Evolutionary conservation across 2,888 invertebrate genomes (phyloP).

Genomic region (Brachylomia viminalis): DNA sequence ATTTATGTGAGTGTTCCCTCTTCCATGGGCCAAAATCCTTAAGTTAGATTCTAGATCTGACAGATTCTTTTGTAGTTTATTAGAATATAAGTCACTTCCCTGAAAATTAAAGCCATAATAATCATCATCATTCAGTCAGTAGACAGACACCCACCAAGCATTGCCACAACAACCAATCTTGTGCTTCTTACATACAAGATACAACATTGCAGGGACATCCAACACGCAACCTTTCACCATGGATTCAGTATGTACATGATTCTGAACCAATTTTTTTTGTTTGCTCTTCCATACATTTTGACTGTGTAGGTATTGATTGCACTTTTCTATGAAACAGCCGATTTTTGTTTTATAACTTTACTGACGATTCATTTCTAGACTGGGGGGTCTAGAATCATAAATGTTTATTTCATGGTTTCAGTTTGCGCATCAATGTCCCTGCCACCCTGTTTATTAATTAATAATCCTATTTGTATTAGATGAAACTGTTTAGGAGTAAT

Average conservation of each 20-base stretch:
- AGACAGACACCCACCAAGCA: background rate
- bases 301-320: too few species aligned
- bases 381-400: too few species aligned
- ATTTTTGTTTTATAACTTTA: too few species aligned
- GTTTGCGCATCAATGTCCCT: too few species aligned
- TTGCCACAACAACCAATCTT: background rate
- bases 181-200: background rate
- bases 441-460: background rate
- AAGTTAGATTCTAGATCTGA: constrained; percentile 84
- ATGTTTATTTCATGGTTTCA: too few species aligned
- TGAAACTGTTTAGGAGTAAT: background rate
- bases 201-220: too few species aligned
- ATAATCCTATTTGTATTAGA: background rate
- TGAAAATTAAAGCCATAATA: constrained; percentile 60
- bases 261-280: too few species aligned
- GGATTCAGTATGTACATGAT: too few species aligned
- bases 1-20: constrained; percentile 78
- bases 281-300: too few species aligned
- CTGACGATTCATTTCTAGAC: too few species aligned
- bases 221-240: too few species aligned
- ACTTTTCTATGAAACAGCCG: too few species aligned
- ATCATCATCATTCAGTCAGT: background rate
- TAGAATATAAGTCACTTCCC: constrained; percentile 84
- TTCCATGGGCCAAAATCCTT: constrained; percentile 84
- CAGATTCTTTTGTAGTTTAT: constrained; percentile 85